These are phyloP conservation scores for Gibbula magus DNA, from an alignment of 2,888 invertebrate species.

Conservation along the genomic window DNA sequence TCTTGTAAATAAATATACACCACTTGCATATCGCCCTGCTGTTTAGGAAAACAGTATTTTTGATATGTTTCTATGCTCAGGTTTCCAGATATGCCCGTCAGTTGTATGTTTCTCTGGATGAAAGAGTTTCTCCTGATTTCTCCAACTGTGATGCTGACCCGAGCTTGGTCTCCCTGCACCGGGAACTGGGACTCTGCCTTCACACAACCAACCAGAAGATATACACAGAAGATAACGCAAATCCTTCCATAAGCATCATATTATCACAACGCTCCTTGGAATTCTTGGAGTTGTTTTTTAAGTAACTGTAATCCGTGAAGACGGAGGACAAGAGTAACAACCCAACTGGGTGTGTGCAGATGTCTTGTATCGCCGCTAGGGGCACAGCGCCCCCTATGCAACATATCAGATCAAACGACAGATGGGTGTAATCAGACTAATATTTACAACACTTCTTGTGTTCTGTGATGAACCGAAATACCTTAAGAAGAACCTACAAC, in stretches of 20 bases:
- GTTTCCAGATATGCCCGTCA: too few relatives aligned
- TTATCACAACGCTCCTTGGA: slow-evolving; percentile 1
- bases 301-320: neutral
- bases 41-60: too few relatives aligned
- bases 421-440: slow-evolving; percentile 7
- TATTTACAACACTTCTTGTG: neutral
- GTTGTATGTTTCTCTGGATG: neutral
- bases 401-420: neutral
- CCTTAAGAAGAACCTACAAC: neutral
- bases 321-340: neutral
- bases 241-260: neutral
- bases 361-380: slow-evolving; percentile 1
- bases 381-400: slow-evolving; percentile 10
- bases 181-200: neutral
- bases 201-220: neutral
- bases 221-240: neutral
- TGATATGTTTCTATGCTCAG: too few relatives aligned
- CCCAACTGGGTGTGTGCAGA: neutral
- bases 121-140: neutral
- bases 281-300: neutral
- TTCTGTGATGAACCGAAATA: too few relatives aligned
- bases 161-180: neutral
- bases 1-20: too few relatives aligned
- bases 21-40: too few relatives aligned
- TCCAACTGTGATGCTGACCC: neutral